Percentiles rank a stretch among this genome's conserved stretches.
phyloP scores from a whole-genome alignment of 2,888 invertebrate species.

The Eucera pruinosa region DNA sequence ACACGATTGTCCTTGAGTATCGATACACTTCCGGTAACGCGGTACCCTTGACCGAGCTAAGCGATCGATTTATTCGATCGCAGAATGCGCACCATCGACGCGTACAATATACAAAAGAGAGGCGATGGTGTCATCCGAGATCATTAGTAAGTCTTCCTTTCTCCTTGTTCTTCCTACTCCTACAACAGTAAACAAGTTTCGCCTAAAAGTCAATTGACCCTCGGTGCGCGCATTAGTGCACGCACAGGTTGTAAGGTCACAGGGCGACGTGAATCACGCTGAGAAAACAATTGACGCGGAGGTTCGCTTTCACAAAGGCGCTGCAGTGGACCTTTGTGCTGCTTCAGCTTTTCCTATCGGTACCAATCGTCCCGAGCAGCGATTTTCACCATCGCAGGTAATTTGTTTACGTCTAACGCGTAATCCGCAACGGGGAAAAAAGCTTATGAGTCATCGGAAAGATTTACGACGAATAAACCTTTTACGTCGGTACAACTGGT shows the following conservation, averaged over 20 bases:
- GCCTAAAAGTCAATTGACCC: fast-evolving
- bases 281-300: neutral
- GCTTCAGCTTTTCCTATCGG: neutral
- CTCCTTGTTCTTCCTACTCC: no score
- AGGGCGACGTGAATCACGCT: neutral
- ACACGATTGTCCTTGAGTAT: constrained; percentile 64
- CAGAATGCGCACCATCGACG: neutral
- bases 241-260: neutral
- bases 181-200: neutral
- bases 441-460: constrained; percentile 28
- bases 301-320: no score
- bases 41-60: constrained; percentile 63
- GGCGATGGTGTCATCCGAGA: no score
- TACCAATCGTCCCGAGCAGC: no score
- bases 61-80: constrained; percentile 27
- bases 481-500: neutral
- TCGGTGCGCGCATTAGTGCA: neutral
- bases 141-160: no score
- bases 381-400: neutral
- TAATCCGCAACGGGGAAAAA: neutral
- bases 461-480: neutral
- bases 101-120: neutral
- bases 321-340: neutral
- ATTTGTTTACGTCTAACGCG: constrained; percentile 20
- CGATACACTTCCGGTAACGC: constrained; percentile 61